A percentile compares a stretch with the other conserved stretches of the same genome.
phyloP scores from a whole-genome alignment of 2,113 vertebrate species.

The Neomonachus schauinslandi region DNA sequence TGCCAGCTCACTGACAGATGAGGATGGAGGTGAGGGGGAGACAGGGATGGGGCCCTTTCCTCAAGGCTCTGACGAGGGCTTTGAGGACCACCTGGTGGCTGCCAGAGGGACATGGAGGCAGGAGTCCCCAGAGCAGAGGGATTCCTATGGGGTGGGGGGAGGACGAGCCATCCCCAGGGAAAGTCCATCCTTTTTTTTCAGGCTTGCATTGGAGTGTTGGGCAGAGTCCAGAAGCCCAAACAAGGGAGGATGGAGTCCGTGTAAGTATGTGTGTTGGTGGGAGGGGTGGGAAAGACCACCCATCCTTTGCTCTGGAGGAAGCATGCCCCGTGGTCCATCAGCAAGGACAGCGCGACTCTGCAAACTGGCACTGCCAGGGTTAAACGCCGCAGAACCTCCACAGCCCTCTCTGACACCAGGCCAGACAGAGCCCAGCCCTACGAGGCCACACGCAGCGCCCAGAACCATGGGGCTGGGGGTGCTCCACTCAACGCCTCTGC shows the following conservation, averaged over 20 bases:
- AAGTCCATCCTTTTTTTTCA: background rate
- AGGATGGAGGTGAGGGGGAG: background rate
- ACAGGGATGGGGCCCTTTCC: background rate
- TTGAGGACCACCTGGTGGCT: background rate
- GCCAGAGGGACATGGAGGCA: background rate
- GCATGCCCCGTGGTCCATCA: background rate
- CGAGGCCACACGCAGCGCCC: background rate
- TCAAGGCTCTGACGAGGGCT: background rate
- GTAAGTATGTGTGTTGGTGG: rapidly evolving
- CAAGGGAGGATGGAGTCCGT: background rate
- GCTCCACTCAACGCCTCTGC: background rate
- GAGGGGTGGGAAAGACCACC: background rate
- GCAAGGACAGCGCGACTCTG: background rate
- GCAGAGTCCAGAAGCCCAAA: background rate
- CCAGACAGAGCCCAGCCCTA: background rate
- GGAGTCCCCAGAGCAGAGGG: background rate
- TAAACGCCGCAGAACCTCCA: background rate
- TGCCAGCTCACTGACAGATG: background rate
- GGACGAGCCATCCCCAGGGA: background rate
- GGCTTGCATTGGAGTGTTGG: background rate
- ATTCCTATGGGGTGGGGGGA: background rate
- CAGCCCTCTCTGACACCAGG: background rate
- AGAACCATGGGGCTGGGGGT: rapidly evolving
- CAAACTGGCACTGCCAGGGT: background rate
- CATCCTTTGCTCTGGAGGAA: background rate